Evolutionary conservation across 2,888 invertebrate genomes (phyloP).

Genomic region (Polyommatus iphigenia): DNA sequence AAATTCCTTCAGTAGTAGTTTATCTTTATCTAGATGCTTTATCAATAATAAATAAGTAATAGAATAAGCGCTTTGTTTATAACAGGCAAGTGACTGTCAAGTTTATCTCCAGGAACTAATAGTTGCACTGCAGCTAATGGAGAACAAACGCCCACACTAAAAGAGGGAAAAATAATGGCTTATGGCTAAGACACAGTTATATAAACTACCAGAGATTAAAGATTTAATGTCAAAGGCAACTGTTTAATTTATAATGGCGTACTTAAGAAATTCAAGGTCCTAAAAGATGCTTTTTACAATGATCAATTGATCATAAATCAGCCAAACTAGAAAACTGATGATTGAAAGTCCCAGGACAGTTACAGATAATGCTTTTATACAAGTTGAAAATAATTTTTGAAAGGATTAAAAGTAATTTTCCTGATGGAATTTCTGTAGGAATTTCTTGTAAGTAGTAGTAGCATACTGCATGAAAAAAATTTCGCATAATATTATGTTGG

Average conservation of each 20-base stretch:
- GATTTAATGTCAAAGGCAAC: neutral
- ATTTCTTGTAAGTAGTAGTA: no score
- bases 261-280: neutral
- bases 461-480: neutral
- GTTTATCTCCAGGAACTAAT: neutral
- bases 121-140: neutral
- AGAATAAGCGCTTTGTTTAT: neutral
- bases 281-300: neutral
- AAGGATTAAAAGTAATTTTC: neutral
- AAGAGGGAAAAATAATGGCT: constrained; percentile 7
- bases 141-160: neutral
- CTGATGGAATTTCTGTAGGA: neutral
- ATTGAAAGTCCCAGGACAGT: neutral
- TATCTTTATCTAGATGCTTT: neutral
- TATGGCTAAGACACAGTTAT: constrained; percentile 1
- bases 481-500: neutral
- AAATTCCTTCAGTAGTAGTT: neutral
- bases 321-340: neutral
- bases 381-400: no score
- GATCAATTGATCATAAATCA: neutral
- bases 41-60: constrained; percentile 11
- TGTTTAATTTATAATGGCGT: neutral
- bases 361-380: no score
- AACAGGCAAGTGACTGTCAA: neutral
- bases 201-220: neutral